Evolutionary conservation across 2,888 invertebrate genomes (phyloP), one percentile per base, ranked within the genome.

Genomic region (Tortrix viridana): DNA sequence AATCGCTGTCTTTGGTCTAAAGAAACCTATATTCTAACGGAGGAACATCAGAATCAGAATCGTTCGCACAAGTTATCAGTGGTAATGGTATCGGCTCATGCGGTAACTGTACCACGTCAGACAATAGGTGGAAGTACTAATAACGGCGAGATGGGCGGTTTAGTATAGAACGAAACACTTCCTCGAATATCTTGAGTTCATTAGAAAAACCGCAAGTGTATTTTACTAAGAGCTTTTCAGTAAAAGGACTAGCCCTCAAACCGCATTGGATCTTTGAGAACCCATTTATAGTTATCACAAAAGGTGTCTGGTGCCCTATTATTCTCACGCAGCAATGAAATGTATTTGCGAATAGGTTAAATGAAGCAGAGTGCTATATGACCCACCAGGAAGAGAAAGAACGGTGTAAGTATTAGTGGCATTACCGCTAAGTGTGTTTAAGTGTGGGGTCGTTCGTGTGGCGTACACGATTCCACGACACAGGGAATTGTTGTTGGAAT

Each of bases 51-150:
- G 32, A 32, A 32, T 32, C 32, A 20, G 50, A 50, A 19, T 16
- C 23, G 18, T 53, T 53, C 53, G 19, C 37, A 38, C 60, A 44
- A 37, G 56, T 37, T 41, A 61, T 52, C 56, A 38, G 16, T 41
- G 14, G 43, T 22, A 47, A 41, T 41, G 14, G 43, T 22, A 52
- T 37, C 49, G 67, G 71, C 68, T 67, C 71, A 72, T 74, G 72
- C 72, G 58, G 66, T 65, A 69, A 71, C 66, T 66, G 65, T 48
- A 44, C 47, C 67, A 65, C 75, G 72, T 76, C 71, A 74, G 66
- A 80, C 76, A 80, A 79, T 77, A 67, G 69, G 67, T 69, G 72
- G 67, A 66, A 69, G 69, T 68, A 69, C 72, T 76, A 73, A 73
- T 72, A 69, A 69, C 72, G 69, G 75, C 76, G 76, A 82, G 77